Base-by-base conservation (phyloP, 2,888 invertebrate species). In the Eupithecia exiguata region DNA sequence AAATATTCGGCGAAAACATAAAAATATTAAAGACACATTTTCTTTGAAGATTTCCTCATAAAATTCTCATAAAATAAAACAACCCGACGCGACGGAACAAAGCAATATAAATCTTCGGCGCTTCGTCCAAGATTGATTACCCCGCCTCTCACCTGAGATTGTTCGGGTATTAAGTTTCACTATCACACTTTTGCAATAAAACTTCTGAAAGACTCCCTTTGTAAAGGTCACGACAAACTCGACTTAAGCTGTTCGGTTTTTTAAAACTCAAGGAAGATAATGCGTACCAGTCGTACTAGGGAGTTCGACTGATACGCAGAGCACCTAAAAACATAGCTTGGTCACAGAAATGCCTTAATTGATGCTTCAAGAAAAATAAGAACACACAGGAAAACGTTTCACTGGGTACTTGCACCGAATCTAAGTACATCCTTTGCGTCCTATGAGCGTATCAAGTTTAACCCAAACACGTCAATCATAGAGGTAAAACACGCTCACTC, bases 21-120 rank as follows among this genome's bases (percentile, higher is more conserved):
- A 66, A 66, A 66, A 66, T 40, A 66, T 66, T 66, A 66, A 43
- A 66, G 66, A 25, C 66, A 66, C 66, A 66, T 66, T 66, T 21
- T 21, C 66, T 66, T 66, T 66, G 66, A 40, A 66, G 66, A 66
- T 66, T 66, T 66, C 25, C 21, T 40, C 21, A 40, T 65, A 65
- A 65, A 65, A 40, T 21, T 65, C 65, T 38, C 66, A 21, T 66
- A 66, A 40, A 66, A 40, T 21, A 38, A 38, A 38, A 40, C 21
- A n/a, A 40, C 21, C 25, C 21, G 38, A 65, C 63, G 36, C 21
- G 38, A 65, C 63, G 36, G 38, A 12, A 36, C 18, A 62, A 62
- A 62, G 62, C 62, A 40, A 25, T 40, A 40, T 66, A 40, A 40
- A 21, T 66, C 66, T 66, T 66, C 40, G 9, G 36, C 12, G 21